Evolutionary conservation across 1,140 invertebrate genomes (phyloP), one percentile per base, ranked within the genome.

Genomic region (Danaus plexippus): DNA sequence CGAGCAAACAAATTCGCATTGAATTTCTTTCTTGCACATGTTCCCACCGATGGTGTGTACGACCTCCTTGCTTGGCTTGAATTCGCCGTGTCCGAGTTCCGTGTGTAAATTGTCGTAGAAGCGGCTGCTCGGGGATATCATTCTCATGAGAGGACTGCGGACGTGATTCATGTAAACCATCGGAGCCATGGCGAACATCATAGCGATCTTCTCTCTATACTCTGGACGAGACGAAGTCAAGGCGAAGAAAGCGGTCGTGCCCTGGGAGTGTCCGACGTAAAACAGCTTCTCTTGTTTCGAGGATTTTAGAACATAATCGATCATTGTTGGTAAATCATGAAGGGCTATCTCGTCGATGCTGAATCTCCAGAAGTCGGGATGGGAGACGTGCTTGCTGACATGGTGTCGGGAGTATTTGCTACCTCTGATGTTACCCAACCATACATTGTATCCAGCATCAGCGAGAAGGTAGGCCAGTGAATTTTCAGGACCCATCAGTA

Each of bases 391-490:
- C 47, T 89, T 85, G 58, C 65, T 87, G 11, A 75, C 78, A 68
- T 93, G 92, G 44, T 79, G 83, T 55, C 85, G 88, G 0, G 92
- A 92, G 67, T 94, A 94, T 7, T 88, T 89, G 69, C 92, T 94
- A 9, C 94, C 93, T 43, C 94, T 88, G 7, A 88, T 88, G 74
- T 95, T 95, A n/a, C 90, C 90, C 64, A 95, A 75, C 92, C 92
- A 95, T 9, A 94, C 92, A 61, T 95, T 93, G 56, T 90, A 94
- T 15, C 92, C 92, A 44, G 86, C 80, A 61, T 94, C 81, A 32
- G 74, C 59, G 22, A 87, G 71, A 43, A 78, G 49, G 59, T 78
- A 85, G 0, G 87, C 92, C 88, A 79, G 69, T 53, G 85, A 87
- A 47, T 88, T 88, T 10, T 85, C 64, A 0, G 88, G 88, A 41